Evolutionary conservation across 2,113 vertebrate genomes (phyloP).

Genomic region (Hiodon tergisus): DNA sequence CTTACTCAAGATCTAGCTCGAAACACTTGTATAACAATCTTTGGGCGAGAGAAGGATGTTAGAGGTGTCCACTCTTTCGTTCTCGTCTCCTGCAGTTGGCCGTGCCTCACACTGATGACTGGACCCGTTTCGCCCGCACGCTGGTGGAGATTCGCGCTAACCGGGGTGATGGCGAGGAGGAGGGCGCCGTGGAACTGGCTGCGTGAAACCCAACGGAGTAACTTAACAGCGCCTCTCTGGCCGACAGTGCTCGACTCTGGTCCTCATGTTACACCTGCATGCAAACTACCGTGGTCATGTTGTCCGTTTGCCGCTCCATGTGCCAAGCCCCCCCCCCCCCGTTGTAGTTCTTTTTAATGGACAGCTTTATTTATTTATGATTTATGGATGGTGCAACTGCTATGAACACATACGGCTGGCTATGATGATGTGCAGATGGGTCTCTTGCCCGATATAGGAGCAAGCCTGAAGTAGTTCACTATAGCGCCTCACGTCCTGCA

Average conservation of each 20-base stretch:
- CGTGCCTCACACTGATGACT: slow-evolving; percentile 83
- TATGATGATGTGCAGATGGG: slow-evolving; percentile 13
- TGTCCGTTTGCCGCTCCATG: slow-evolving; percentile 26
- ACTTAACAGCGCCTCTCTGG: background rate
- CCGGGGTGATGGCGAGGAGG: slow-evolving; percentile 86
- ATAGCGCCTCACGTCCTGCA: slow-evolving; percentile 14
- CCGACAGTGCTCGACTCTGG: no score
- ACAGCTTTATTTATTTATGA: slow-evolving; percentile 7
- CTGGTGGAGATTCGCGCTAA: slow-evolving; percentile 92
- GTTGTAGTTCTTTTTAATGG: slow-evolving; percentile 22
- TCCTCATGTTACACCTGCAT: background rate
- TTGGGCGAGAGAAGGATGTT: no score
- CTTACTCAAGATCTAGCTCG: no score
- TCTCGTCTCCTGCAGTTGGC: slow-evolving; percentile 68
- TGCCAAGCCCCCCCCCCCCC: slow-evolving; percentile 26
- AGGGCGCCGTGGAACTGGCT: slow-evolving; percentile 76
- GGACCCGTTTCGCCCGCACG: slow-evolving; percentile 84
- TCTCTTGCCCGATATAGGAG: background rate
- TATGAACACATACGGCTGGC: slow-evolving; percentile 8
- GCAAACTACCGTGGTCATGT: slow-evolving; percentile 22
- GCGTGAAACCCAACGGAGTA: slow-evolving; percentile 50
- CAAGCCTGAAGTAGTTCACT: slow-evolving; percentile 1
- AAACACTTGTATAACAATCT: no score
- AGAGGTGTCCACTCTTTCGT: no score
- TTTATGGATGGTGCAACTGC: background rate